phyloP scores from a whole-genome alignment of 2,113 vertebrate genomes.

The Mobula hypostoma region DNA sequence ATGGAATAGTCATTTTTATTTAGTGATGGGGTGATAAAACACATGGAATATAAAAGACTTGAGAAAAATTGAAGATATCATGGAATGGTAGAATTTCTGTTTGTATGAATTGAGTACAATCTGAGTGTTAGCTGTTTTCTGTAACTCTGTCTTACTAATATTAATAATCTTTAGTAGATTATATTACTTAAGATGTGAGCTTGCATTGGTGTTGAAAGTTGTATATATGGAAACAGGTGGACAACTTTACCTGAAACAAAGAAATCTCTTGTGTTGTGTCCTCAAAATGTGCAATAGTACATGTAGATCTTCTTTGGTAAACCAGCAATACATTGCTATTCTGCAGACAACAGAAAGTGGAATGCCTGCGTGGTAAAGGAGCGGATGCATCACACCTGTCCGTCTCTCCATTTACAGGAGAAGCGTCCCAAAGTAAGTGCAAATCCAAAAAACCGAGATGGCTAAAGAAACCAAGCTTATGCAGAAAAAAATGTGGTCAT shows the following conservation, averaged over 20 bases:
- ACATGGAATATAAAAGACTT: not conserved
- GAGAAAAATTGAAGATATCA: not conserved
- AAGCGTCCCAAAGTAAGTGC: not conserved
- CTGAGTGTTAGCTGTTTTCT: too few species aligned
- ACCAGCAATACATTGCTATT: not conserved
- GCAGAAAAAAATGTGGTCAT: not conserved
- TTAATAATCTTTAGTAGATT: not conserved
- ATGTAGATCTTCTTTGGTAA: not conserved
- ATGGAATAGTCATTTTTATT: not conserved
- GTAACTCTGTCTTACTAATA: not conserved
- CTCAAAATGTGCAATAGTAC: not conserved
- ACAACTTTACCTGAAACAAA: not conserved
- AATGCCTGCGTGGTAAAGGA: not conserved
- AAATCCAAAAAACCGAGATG: not conserved
- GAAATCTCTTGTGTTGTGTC: not conserved
- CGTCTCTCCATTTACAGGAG: not conserved
- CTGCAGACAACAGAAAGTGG: not conserved
- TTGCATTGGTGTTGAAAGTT: not conserved
- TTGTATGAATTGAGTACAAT: not conserved
- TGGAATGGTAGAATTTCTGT: not conserved
- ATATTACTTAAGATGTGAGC: too few species aligned
- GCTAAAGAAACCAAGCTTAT: not conserved
- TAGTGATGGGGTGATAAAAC: not conserved
- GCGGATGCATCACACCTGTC: not conserved
- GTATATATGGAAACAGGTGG: not conserved